These are phyloP conservation scores for Acrossocheilus wenchowensis DNA, from an alignment of 2,797 vertebrate genomes.

Conservation along the genomic window DNA sequence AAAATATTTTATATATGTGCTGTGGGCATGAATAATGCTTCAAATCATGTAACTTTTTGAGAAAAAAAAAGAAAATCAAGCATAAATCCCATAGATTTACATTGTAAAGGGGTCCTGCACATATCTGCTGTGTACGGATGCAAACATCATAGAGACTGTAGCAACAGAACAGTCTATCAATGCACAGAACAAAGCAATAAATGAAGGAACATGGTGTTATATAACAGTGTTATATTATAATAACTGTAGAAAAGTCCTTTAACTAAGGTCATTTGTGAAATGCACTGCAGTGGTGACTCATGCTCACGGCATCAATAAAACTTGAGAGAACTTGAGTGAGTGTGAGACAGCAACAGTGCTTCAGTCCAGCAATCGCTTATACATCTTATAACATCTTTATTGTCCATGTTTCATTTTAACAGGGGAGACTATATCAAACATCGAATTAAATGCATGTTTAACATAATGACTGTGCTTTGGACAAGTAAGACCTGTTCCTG, in stretches of 20 bases:
- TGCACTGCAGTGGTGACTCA: conserved; percentile 10
- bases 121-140: background rate
- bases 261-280: background rate
- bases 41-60: background rate
- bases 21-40: background rate
- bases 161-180: background rate
- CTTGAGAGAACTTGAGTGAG: background rate
- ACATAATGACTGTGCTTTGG: background rate
- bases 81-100: background rate
- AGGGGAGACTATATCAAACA: background rate
- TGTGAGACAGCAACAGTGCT: background rate
- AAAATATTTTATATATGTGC: background rate
- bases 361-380: background rate
- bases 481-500: background rate
- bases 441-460: background rate
- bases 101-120: background rate
- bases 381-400: background rate
- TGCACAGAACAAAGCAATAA: background rate
- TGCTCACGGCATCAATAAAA: background rate
- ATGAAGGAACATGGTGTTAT: background rate
- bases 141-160: background rate
- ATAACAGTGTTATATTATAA: conserved; percentile 3
- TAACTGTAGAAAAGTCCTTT: background rate
- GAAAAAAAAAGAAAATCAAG: background rate
- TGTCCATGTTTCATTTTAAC: background rate